Conservation (phyloP, 2,113 vertebrate genomes). For the human (Homo sapiens) region DNA sequence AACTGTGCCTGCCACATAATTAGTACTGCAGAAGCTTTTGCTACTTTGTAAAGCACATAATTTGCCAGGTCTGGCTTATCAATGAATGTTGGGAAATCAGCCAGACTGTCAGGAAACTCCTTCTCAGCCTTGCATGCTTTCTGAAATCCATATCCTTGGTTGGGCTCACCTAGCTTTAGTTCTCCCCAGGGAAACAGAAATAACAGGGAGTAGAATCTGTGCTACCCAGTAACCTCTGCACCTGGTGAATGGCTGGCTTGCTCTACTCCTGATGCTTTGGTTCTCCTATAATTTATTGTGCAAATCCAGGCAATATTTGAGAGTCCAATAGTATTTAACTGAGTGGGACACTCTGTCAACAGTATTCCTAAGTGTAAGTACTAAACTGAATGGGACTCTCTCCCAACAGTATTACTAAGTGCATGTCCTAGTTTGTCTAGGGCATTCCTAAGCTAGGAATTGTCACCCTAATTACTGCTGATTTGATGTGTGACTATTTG, state of each 20-base stretch:
- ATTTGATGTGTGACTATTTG: background rate
- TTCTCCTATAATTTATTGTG: background rate
- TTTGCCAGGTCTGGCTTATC: background rate
- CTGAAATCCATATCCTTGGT: background rate
- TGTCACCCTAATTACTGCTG: background rate
- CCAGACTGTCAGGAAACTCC: background rate
- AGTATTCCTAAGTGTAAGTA: too few species aligned
- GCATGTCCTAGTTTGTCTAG: too few species aligned
- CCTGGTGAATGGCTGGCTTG: background rate
- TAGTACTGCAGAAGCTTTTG: background rate
- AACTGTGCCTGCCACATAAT: background rate
- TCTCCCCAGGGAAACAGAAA: background rate
- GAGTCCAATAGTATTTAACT: background rate
- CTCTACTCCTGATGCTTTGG: background rate
- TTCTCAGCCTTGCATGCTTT: background rate
- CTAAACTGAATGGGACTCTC: too few species aligned
- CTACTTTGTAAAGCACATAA: background rate
- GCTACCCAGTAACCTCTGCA: background rate
- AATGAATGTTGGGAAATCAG: background rate
- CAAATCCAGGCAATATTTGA: background rate
- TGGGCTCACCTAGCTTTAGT: background rate
- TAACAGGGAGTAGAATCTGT: background rate
- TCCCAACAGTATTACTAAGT: too few species aligned
- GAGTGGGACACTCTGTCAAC: background rate
- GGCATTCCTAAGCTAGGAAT: background rate